phyloP scores from a whole-genome alignment of 2,888 invertebrate species.

The Lepidocyrtoides sp. region DNA sequence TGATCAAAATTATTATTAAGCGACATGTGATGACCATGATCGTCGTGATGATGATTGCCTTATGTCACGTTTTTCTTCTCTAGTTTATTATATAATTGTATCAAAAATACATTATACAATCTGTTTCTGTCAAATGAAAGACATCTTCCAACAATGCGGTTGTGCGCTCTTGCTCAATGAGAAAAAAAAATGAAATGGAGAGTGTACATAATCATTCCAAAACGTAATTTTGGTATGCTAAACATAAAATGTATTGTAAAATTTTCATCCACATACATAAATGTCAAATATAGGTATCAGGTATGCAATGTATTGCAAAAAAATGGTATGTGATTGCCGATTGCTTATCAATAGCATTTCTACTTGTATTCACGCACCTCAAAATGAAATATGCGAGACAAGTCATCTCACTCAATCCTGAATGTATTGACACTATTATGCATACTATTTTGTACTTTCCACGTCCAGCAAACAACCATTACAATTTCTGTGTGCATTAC shows the following conservation, averaged over 20 bases:
- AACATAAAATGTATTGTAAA: neutral
- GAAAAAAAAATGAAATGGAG: conserved; percentile 21
- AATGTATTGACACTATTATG: conserved; percentile 4
- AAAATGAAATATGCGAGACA: neutral
- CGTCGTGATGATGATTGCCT: conserved; percentile 33
- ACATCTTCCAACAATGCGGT: conserved; percentile 1
- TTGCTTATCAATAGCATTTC: neutral
- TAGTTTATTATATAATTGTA: too few relatives aligned
- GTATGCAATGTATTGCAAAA: too few relatives aligned
- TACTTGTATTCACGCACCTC: neutral
- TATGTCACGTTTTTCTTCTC: conserved; percentile 32
- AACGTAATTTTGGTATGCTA: neutral
- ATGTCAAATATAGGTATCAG: neutral
- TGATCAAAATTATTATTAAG: conserved; percentile 10
- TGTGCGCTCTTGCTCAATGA: neutral
- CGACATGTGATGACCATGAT: conserved; percentile 28
- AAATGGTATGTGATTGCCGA: too few relatives aligned
- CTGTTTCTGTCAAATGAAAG: too few relatives aligned
- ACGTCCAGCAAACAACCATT: neutral
- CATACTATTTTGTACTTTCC: neutral
- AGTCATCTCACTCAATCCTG: neutral
- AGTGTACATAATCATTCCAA: neutral
- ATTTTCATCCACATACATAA: neutral
- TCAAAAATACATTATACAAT: too few relatives aligned
- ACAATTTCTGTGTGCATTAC: neutral